A percentile compares a stretch with the other conserved stretches of the same genome.
Conservation (phyloP, 1,140 invertebrate species). For the Aporrectodea caliginosa region DNA sequence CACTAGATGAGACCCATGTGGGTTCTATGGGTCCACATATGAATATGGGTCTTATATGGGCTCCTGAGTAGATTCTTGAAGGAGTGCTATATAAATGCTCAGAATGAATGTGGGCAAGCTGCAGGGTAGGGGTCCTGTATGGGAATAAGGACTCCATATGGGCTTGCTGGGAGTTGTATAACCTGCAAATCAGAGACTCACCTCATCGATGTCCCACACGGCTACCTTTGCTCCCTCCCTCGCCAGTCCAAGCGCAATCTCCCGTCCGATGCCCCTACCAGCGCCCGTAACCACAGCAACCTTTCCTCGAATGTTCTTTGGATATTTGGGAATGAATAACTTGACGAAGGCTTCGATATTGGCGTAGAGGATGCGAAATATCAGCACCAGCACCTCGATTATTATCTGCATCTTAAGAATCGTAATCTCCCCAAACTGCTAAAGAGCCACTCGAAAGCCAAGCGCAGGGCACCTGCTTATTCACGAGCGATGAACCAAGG, state of each 20-base stretch:
- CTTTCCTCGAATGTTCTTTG: constrained; percentile 14
- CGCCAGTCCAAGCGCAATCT: constrained; percentile 73
- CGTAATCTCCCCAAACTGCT: too few species aligned
- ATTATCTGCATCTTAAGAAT: neutral
- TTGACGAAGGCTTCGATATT: neutral
- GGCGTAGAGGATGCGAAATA: neutral
- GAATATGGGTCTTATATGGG: too few species aligned
- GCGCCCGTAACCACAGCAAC: constrained; percentile 30
- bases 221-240: constrained; percentile 75
- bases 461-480: neutral
- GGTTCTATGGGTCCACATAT: too few species aligned
- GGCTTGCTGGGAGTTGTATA: too few species aligned
- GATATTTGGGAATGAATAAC: neutral
- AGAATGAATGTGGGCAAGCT: too few species aligned
- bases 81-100: too few species aligned
- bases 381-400: neutral
- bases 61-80: too few species aligned
- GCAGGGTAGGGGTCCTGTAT: too few species aligned
- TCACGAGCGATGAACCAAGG: neutral
- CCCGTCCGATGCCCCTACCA: constrained; percentile 77
- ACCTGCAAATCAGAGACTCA: neutral
- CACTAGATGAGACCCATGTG: too few species aligned
- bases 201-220: constrained; percentile 79
- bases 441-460: too few species aligned
- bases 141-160: too few species aligned